Evolutionary conservation across 2,888 invertebrate genomes (phyloP), one percentile per base, ranked within the genome.

Genomic region (Euplexia lucipara): DNA sequence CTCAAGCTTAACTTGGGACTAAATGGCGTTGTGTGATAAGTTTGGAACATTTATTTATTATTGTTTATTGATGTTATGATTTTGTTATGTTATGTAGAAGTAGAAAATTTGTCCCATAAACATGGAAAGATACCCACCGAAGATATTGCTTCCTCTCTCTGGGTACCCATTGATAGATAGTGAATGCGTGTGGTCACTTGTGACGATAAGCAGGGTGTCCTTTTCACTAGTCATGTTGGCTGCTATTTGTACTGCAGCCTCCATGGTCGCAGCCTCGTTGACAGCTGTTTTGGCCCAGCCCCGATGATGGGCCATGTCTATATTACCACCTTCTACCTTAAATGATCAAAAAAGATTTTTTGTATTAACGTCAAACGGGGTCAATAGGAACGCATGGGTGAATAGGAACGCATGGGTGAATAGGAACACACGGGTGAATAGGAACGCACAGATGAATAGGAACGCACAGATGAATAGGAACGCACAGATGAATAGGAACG

Each of bases 231-330:
- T 96, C 89, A 97, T 92, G 12, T 95, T 84, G 22, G 97, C 74
- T 0, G 98, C 97, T 5, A 95, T 92, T 51, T 96, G 92, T 0
- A 99, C 96, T 0, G 99, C 98, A 1, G 97, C 96, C 58, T 98
- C 98, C 79, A 99, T 96, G 0, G 97, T 97, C 0, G 97, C 92
- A 0, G 98, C 97, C 89, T 99, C 99, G 60, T 96, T 95, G 10
- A 99, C 92, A 0, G 99, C 98, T 54, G 96, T 96, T 70, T 96
- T 96, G 0, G 98, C 98, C 68, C 96, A 96, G 16, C 98, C 98
- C 1, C 97, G 96, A 89, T 99, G 99, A 88, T 98, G 98, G 0
- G 97, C 98, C 88, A 97, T 97, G 90, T 98, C 98, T 70, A 98
- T 98, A 82, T 98, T 96, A 0, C 98, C 98, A 10, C 98, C 98